phyloP scores from a whole-genome alignment of 53 echinoderm and acorn worm species.

The Astropecten irregularis region DNA sequence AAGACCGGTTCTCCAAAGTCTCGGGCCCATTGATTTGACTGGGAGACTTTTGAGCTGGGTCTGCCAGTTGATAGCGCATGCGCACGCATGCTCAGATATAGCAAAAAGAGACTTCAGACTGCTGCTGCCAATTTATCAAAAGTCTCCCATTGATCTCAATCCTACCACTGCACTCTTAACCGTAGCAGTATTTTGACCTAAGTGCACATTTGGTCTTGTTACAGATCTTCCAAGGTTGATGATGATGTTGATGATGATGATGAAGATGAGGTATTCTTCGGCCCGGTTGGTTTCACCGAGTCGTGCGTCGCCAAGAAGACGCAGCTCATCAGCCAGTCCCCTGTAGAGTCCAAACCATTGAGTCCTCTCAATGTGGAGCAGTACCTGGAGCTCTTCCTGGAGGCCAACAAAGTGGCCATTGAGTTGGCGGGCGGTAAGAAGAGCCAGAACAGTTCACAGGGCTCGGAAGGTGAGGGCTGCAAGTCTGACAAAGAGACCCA shows the following conservation, averaged over 20 bases:
- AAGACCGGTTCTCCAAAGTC: too few relatives aligned
- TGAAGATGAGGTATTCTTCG: constrained; percentile 96
- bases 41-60: too few relatives aligned
- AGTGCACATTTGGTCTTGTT: too few relatives aligned
- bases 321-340: constrained; percentile 57
- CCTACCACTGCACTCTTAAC: too few relatives aligned
- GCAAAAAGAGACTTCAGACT: too few relatives aligned
- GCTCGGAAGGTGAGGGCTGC: neutral
- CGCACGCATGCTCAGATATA: too few relatives aligned
- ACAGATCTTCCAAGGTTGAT: too few relatives aligned
- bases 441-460: neutral
- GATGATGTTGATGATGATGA: constrained; percentile 61
- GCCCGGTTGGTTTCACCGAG: constrained; percentile 89
- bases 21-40: too few relatives aligned
- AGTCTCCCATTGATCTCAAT: too few relatives aligned
- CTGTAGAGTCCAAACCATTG: constrained; percentile 44
- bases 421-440: constrained; percentile 37
- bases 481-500: neutral
- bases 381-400: constrained; percentile 85
- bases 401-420: constrained; percentile 75
- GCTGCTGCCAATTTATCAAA: too few relatives aligned
- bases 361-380: constrained; percentile 88
- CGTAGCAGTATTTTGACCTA: too few relatives aligned
- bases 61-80: too few relatives aligned
- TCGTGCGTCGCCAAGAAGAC: constrained; percentile 85